Base-by-base conservation (phyloP, 2,797 vertebrate genomes). In the Oceanodroma leucorhoa region DNA sequence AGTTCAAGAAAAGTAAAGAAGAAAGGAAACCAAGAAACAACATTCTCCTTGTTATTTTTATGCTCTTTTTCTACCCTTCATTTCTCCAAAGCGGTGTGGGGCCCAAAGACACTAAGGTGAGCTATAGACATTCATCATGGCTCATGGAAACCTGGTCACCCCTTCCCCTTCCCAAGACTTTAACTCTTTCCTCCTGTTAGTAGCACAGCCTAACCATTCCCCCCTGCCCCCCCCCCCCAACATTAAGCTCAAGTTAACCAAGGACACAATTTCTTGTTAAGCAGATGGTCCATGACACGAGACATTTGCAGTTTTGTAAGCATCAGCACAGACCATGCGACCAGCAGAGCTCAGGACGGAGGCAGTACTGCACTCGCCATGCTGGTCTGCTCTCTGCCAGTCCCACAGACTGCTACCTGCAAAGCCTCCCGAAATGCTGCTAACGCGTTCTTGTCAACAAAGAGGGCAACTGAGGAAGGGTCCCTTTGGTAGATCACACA, bases 91-190 rank as follows among this genome's bases (percentile, higher is more conserved):
- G 45, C 1, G 0, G 23, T 5, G 9, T 2, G 5, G n/a, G 11
- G 22, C 19, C 14, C 69, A 71, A 71, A 80, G n/a, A 55, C n/a
- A 15, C 13, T 55, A n/a, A 45, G 9, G 10, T 40, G 19, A 91
- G 34, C 38, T 46, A 78, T 0, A 45, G 15, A 41, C 12, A 45
- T 46, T 61, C 2, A 3, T 55, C 69, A 53, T 0, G 0, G 36
- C 19, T 65, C 50, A n/a, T 3, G 10, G 53, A 80, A 87, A 66
- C 32, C 21, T 57, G 55, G 6, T 14, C 17, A n/a, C 40, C 73
- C 43, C 55, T 82, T 72, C 38, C 9, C 9, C 14, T 77, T 73
- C 50, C 27, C 57, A 69, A 57, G 32, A 11, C 48, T 83, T 81
- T 36, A 60, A 48, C 61, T 36, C 64, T 38, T 78, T 90, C 36